phyloP scores from a whole-genome alignment of 2,113 vertebrate species.

The Marmota monax region DNA sequence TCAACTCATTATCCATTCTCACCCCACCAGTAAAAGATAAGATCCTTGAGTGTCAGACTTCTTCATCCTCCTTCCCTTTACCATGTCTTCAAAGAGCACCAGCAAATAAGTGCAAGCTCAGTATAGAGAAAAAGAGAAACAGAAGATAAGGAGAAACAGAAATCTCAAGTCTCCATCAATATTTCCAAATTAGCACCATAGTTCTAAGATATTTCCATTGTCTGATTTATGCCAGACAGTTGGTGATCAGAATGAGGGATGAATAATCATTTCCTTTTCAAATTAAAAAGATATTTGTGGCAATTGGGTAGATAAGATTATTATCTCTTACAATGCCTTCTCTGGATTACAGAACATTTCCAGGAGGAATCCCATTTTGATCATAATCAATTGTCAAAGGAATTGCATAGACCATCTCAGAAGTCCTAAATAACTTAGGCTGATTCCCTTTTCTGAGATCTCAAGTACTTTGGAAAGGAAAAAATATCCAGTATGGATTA shows the following conservation, averaged over 20 bases:
- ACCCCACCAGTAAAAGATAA: neutral
- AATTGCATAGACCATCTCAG: neutral
- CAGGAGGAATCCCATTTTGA: neutral
- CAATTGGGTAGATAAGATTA: neutral
- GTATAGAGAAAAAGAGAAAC: neutral
- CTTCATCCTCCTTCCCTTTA: neutral
- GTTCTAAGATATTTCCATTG: neutral
- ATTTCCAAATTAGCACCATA: neutral
- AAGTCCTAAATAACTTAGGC: neutral
- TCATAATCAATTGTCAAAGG: neutral
- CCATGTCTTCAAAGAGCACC: neutral
- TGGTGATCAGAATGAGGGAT: constrained; percentile 5
- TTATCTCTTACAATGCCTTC: neutral
- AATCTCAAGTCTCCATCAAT: neutral
- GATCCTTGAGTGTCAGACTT: neutral
- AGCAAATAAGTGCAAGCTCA: neutral
- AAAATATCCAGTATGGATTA: neutral
- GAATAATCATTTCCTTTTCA: neutral
- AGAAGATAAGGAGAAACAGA: neutral
- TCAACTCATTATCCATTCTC: neutral
- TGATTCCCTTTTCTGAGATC: neutral
- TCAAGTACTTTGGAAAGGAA: neutral
- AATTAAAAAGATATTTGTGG: neutral
- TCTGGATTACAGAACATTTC: neutral
- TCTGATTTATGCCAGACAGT: neutral